Percentiles rank a stretch among this genome's conserved stretches.
Conservation (phyloP, 2,113 vertebrate genomes). For the Sceloporus undulatus region DNA sequence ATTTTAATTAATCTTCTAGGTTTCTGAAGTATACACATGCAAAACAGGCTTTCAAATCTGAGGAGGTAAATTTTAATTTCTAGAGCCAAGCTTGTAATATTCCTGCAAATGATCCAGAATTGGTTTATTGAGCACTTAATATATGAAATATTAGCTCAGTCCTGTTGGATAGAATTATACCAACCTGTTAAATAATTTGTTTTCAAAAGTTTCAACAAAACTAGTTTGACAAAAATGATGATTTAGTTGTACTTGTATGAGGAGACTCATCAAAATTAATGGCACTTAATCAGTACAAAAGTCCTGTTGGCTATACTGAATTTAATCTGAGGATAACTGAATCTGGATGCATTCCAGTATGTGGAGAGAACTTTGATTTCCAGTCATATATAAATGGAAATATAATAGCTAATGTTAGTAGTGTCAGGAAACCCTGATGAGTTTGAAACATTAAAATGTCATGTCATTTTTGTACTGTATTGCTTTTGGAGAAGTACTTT, state of each 20-base stretch:
- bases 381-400: neutral
- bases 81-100: constrained; percentile 1
- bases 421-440: neutral
- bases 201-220: neutral
- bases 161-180: constrained; percentile 51
- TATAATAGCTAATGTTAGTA: neutral
- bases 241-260: neutral
- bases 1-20: constrained; percentile 75
- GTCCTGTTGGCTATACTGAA: neutral
- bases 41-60: constrained; percentile 98
- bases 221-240: neutral
- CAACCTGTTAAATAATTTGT: neutral
- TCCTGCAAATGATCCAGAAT: neutral
- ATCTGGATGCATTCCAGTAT: neutral
- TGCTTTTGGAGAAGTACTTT: too few species aligned
- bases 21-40: constrained; percentile 97
- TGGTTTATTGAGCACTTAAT: neutral
- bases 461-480: neutral
- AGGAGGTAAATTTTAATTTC: constrained; percentile 86
- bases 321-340: neutral
- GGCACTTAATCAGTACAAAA: neutral
- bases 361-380: neutral
- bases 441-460: neutral
- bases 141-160: too few species aligned
- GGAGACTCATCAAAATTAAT: too few species aligned